Conservation (phyloP, 1,140 invertebrate genomes). For the Solen grandis region DNA sequence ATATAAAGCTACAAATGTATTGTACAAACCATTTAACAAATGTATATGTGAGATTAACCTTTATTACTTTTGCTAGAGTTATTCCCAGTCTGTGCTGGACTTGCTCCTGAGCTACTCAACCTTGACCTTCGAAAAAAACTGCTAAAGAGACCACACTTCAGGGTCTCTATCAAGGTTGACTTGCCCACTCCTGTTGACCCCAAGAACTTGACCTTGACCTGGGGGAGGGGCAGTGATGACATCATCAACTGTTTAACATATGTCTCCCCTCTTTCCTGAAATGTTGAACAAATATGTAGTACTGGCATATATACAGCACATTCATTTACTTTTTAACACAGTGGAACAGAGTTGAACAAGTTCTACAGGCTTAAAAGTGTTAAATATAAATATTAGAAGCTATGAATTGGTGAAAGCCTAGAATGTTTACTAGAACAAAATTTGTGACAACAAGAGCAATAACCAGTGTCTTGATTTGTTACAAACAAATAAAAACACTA, state of each 20-base stretch:
- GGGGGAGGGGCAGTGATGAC: slow-evolving; percentile 83
- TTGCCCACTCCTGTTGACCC: slow-evolving; percentile 91
- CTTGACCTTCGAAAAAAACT: slow-evolving; percentile 75
- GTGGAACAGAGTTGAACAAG: too few species aligned
- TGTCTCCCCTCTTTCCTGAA: slow-evolving; percentile 83
- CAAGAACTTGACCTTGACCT: slow-evolving; percentile 89
- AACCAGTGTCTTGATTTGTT: too few species aligned
- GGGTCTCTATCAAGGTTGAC: slow-evolving; percentile 87
- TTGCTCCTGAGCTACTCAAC: slow-evolving; percentile 49
- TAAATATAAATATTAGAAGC: neutral
- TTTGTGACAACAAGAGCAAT: too few species aligned
- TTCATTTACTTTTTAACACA: too few species aligned
- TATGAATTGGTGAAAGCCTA: neutral
- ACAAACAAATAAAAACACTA: too few species aligned
- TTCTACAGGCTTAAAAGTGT: too few species aligned
- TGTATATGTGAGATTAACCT: too few species aligned
- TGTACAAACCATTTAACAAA: too few species aligned
- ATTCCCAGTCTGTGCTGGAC: neutral
- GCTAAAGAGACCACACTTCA: slow-evolving; percentile 83
- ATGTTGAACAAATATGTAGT: neutral
- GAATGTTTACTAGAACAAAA: too few species aligned
- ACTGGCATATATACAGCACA: too few species aligned
- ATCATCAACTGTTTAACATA: slow-evolving; percentile 88
- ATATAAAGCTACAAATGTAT: too few species aligned
- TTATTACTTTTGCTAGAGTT: neutral